These are phyloP conservation scores for Neria commutata DNA, from an alignment of 2,888 invertebrate genomes.

Conservation along the genomic window DNA sequence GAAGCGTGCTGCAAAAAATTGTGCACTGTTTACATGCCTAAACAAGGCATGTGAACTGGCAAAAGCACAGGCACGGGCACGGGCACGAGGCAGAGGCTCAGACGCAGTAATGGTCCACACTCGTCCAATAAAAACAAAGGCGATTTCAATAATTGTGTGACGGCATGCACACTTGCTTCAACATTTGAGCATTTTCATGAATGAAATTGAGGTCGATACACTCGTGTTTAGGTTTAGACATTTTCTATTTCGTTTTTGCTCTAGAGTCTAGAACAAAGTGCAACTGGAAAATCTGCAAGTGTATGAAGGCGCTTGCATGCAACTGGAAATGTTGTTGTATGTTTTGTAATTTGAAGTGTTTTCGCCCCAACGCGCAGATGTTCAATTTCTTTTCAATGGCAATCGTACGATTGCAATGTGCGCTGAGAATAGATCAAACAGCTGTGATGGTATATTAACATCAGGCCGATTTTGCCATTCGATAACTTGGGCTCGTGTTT, in stretches of 20 bases:
- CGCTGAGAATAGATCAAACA: no score
- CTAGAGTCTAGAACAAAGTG: neutral
- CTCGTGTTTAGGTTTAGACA: slow-evolving; percentile 25
- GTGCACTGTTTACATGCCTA: neutral
- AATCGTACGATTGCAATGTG: no score
- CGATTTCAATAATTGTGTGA: slow-evolving; percentile 24
- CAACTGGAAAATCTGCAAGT: neutral
- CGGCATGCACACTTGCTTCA: slow-evolving; percentile 19
- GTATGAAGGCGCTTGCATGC: neutral
- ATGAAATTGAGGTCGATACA: slow-evolving; percentile 46
- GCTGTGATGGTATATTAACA: no score
- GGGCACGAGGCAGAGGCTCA: no score
- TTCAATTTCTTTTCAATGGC: slow-evolving; percentile 35
- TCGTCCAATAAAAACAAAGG: slow-evolving; percentile 17
- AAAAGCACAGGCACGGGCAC: neutral
- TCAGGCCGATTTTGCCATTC: no score
- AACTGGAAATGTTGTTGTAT: neutral
- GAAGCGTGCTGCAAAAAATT: neutral
- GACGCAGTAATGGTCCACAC: slow-evolving; percentile 6
- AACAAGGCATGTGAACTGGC: neutral
- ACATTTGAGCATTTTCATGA: slow-evolving; percentile 20
- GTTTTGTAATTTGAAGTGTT: slow-evolving; percentile 38
- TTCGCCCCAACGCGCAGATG: slow-evolving; percentile 40
- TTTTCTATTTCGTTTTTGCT: neutral
- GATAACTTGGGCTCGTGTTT: no score